Evolutionary conservation across 2,113 vertebrate genomes (phyloP), one percentile per base, ranked within the genome.

Genomic region (Pardalotus punctatus): DNA sequence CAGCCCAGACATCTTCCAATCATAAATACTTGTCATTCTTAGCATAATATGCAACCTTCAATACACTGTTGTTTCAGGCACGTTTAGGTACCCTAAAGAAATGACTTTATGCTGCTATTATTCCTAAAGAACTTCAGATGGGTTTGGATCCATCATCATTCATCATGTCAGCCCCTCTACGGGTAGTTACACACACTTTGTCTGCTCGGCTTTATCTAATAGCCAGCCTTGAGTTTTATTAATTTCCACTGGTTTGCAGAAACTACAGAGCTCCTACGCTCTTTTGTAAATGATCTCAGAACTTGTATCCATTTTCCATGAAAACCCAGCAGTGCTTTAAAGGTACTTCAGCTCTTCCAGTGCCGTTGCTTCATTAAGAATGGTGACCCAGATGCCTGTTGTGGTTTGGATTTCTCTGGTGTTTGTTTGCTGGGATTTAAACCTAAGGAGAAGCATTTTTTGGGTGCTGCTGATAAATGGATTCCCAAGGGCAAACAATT

Each of bases 21-120:
- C 79, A 61, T 88, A 96, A 95, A 92, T 73, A 82, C 58, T 88
- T 94, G 88, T 92, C 92, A 57, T 64, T 85, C 74, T 79, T n/a
- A 72, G 57, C 73, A 65, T 38, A 88, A 92, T 69, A 50, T 23
- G n/a, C 57, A 94, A 24, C 74, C 50, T 72, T 67, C 74, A 72
- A 61, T 80, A 86, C 1, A 86, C 53, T 61, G 74, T 67, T 88
- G 90, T 88, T 94, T 92, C 58, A 72, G 76, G 45, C 92, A 48
- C 20, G 6, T 90, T 90, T 72, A 80, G 81, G 87, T 65, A 54
- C 61, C 66, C 71, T 76, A 47, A 5, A 73, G 90, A 80, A 96
- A 71, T 77, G 16, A 48, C 67, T 93, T 77, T 58, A 61, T 82
- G 78, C 78, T 80, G 81, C 65, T 89, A 35, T 95, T 94, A 71